Evolutionary conservation across 2,888 invertebrate species (phyloP).

Genomic region (Parnassius apollo): DNA sequence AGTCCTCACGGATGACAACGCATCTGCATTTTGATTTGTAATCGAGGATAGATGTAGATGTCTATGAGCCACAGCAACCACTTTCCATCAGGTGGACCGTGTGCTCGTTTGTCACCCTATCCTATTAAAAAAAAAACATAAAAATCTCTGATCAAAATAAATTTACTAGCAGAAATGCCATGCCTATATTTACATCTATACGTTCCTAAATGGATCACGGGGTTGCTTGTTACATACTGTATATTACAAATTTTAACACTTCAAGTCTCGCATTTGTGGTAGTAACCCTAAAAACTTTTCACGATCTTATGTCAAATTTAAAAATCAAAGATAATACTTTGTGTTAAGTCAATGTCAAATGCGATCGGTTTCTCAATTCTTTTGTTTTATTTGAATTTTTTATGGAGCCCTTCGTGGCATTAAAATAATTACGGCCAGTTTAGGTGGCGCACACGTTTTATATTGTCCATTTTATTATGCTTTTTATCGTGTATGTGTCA

Average conservation of each 20-base stretch:
- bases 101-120: no score
- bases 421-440: constrained; percentile 30
- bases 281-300: constrained; percentile 17
- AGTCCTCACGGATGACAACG: no score
- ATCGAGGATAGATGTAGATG: no score
- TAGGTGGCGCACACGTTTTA: constrained; percentile 19
- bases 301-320: constrained; percentile 3
- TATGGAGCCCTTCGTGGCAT: constrained; percentile 20
- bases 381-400: constrained; percentile 20
- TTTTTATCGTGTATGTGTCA: constrained; percentile 16
- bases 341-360: not conserved
- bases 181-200: no score
- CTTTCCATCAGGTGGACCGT: no score
- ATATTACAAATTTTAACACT: constrained; percentile 4
- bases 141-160: no score
- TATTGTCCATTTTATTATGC: constrained; percentile 23
- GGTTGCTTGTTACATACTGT: no score
- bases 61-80: no score
- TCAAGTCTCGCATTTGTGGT: not conserved
- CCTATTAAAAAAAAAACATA: no score
- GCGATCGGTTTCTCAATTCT: not conserved
- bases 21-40: no score
- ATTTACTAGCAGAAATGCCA: no score
- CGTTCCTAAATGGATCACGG: no score
- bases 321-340: constrained; percentile 9